Evolutionary conservation across 2,888 invertebrate species (phyloP), one percentile per base, ranked within the genome.

Genomic region (Cataglyphis albicans): DNA sequence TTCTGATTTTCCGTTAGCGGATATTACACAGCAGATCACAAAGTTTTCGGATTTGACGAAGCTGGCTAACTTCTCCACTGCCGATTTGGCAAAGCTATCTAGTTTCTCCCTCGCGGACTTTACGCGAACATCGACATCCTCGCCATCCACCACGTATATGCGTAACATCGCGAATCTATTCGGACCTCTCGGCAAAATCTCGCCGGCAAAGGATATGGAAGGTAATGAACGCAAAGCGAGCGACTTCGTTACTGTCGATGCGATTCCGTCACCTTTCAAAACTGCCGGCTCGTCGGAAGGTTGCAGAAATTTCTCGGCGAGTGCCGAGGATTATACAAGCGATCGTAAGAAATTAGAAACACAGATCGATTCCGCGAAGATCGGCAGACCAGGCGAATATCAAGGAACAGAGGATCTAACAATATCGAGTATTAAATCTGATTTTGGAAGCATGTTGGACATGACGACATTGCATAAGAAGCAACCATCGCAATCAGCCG

Each of bases 141-240:
- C 94, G 0, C 92, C 94, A 0, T 92, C 93, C 5, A 90, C 93
- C 5, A 90, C 93, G 0, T 94, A 94, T 55, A 93, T 93, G 63
- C 91, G 94, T 73, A 94, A 94, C 52, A 93, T 94, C 7, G 94
- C 94, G 0, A 94, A 93, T 87, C 86, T 94, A 6, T 94, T 94
- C 80, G 92, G 93, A 1, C 94, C 94, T 0, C 83, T 93, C 7
- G 91, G 90, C 3, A 94, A 94, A 87, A 87, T 90, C 3, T 90
- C 90, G 57, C 88, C 91, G 3, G 76, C 92, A 1, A 89, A 90
- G 32, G 93, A 94, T 15, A 84, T 91, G 1, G 93, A 92, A 3
- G 84, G 80, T 5, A 90, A 81, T 5, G 93, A 93, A 21, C 88
- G 91, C n/a, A 90, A 92, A 78, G 80, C 91, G 0, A 83, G 63